phyloP scores from a whole-genome alignment of 2,888 invertebrate genomes.

The Synanthedon tipuliformis region DNA sequence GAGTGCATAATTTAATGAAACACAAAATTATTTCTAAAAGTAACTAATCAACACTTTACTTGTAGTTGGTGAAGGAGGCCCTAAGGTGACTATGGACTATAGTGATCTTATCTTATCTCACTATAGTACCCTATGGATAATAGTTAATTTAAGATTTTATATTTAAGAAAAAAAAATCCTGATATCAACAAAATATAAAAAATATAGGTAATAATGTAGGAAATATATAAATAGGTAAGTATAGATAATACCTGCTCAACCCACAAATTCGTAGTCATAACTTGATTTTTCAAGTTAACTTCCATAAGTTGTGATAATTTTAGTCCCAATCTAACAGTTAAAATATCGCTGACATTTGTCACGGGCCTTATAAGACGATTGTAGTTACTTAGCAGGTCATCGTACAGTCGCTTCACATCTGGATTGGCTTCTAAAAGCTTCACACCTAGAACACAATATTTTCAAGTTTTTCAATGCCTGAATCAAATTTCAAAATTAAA shows the following conservation, averaged over 20 bases:
- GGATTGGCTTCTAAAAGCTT: slow-evolving; percentile 83
- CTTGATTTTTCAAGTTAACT: slow-evolving; percentile 91
- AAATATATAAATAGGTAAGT: background rate
- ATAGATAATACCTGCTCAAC: slow-evolving; percentile 80
- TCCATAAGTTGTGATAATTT: slow-evolving; percentile 92
- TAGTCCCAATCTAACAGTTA: slow-evolving; percentile 91
- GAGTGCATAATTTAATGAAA: too few relatives aligned
- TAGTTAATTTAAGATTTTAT: too few relatives aligned
- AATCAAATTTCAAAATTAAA: too few relatives aligned
- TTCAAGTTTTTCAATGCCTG: too few relatives aligned
- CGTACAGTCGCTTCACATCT: slow-evolving; percentile 94
- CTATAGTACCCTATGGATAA: too few relatives aligned
- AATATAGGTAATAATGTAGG: background rate
- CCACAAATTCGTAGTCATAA: slow-evolving; percentile 95
- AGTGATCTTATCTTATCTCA: too few relatives aligned
- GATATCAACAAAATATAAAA: background rate
- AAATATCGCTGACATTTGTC: slow-evolving; percentile 89
- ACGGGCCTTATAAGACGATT: slow-evolving; percentile 95
- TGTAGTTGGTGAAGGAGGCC: too few relatives aligned
- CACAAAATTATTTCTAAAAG: too few relatives aligned
- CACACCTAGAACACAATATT: slow-evolving; percentile 33
- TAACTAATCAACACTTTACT: too few relatives aligned
- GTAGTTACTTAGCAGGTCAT: slow-evolving; percentile 95
- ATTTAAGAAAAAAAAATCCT: too few relatives aligned
- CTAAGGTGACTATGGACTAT: too few relatives aligned